Evolutionary conservation across 2,888 invertebrate species (phyloP).

Genomic region (Drosophila ezoana): DNA sequence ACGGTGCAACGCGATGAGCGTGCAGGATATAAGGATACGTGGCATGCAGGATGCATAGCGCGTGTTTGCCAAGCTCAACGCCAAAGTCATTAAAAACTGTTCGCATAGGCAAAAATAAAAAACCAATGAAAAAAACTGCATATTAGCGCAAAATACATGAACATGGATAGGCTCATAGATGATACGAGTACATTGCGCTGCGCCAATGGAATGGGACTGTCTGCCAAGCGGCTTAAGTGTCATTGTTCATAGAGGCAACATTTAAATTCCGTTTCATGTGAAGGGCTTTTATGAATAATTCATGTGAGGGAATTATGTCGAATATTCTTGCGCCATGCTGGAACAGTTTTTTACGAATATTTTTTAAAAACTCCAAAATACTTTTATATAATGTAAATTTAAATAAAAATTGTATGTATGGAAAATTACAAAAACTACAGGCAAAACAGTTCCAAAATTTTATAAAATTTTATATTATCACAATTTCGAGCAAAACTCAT

Average conservation of each 20-base stretch:
- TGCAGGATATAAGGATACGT: constrained; percentile 49
- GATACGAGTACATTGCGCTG: constrained; percentile 19
- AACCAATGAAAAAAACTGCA: constrained; percentile 61
- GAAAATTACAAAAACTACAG: too few species aligned
- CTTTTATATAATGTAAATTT: too few species aligned
- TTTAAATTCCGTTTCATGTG: constrained; percentile 70
- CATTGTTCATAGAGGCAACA: constrained; percentile 68
- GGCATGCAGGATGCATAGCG: constrained; percentile 61
- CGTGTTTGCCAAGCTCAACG: constrained; percentile 76
- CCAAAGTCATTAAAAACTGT: constrained; percentile 80
- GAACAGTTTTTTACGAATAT: too few species aligned
- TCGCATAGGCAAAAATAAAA: constrained; percentile 73
- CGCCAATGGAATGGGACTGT: constrained; percentile 46
- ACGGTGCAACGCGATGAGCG: constrained; percentile 24
- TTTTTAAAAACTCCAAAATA: too few species aligned
- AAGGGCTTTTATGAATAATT: constrained; percentile 63
- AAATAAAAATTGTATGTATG: too few species aligned
- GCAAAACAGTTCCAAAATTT: too few species aligned
- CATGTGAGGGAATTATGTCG: constrained; percentile 49
- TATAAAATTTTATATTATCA: too few species aligned
- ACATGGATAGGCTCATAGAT: constrained; percentile 52
- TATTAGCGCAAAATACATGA: constrained; percentile 76
- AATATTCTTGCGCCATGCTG: constrained; percentile 3
- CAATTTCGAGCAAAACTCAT: too few species aligned
- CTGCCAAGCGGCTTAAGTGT: constrained; percentile 77